phyloP scores from a whole-genome alignment of 2,797 vertebrate genomes.

The Platalea minor region DNA sequence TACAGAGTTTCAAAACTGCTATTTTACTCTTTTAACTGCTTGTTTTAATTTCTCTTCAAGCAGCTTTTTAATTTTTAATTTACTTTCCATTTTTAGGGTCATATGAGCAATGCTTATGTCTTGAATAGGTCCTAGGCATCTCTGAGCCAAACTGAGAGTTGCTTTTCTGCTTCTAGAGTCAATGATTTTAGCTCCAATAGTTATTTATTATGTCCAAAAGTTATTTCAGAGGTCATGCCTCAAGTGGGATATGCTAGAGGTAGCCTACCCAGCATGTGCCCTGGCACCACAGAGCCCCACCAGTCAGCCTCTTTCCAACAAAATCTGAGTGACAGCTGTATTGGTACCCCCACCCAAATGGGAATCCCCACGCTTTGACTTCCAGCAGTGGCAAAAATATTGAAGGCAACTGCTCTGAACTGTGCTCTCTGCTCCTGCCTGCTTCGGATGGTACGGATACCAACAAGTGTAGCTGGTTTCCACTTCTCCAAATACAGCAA shows the following conservation, averaged over 20 bases:
- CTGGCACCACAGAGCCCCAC: background rate
- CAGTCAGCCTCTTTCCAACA: background rate
- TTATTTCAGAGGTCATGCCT: background rate
- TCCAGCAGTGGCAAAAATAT: background rate
- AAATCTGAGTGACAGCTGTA: background rate
- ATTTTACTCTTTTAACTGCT: background rate
- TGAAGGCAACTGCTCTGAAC: background rate
- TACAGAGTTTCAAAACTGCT: background rate
- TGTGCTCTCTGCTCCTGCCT: background rate
- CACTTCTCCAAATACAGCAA: background rate
- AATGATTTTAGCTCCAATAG: background rate
- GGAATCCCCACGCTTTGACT: background rate
- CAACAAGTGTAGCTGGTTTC: background rate
- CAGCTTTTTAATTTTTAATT: background rate
- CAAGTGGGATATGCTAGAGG: too few relatives aligned
- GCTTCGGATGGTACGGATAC: background rate
- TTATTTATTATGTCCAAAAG: background rate
- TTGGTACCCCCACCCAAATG: background rate
- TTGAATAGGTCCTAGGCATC: background rate
- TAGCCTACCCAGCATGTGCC: background rate
- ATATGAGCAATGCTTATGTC: background rate
- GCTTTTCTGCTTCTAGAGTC: background rate
- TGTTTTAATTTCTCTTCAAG: background rate
- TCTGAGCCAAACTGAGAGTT: background rate
- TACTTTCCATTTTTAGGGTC: background rate